Evolutionary conservation across 2,113 vertebrate genomes (phyloP).

Genomic region (Micronisus gabar): DNA sequence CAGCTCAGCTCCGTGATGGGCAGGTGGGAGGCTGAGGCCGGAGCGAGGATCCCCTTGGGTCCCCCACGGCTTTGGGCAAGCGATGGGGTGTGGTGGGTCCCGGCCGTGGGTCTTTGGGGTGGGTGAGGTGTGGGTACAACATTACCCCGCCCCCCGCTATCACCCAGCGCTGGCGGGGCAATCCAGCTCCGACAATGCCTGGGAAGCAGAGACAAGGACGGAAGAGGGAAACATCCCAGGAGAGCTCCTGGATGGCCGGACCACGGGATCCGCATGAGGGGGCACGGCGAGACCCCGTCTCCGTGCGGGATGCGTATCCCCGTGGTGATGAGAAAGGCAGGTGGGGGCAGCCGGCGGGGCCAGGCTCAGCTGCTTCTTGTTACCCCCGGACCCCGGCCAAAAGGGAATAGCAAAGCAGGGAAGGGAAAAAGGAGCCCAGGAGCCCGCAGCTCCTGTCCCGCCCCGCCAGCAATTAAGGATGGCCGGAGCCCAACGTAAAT

Average conservation of each 20-base stretch:
- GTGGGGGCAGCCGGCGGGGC: not conserved
- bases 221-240: not conserved
- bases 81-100: not conserved
- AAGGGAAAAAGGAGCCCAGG: not conserved
- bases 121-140: too few species aligned
- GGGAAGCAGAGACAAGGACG: not conserved
- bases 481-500: not conserved
- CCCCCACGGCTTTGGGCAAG: accelerated
- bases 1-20: accelerated
- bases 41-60: accelerated
- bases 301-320: accelerated
- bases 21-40: not conserved
- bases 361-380: not conserved
- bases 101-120: accelerated
- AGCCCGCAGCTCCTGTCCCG: not conserved
- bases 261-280: not conserved
- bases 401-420: not conserved
- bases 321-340: not conserved
- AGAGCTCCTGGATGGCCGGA: not conserved
- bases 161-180: not conserved
- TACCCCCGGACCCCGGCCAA: not conserved
- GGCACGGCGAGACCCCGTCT: accelerated
- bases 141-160: accelerated
- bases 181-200: accelerated
- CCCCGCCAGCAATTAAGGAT: not conserved